Conservation (phyloP, 2,113 vertebrate species). For the Forbesichthys agassizii region DNA sequence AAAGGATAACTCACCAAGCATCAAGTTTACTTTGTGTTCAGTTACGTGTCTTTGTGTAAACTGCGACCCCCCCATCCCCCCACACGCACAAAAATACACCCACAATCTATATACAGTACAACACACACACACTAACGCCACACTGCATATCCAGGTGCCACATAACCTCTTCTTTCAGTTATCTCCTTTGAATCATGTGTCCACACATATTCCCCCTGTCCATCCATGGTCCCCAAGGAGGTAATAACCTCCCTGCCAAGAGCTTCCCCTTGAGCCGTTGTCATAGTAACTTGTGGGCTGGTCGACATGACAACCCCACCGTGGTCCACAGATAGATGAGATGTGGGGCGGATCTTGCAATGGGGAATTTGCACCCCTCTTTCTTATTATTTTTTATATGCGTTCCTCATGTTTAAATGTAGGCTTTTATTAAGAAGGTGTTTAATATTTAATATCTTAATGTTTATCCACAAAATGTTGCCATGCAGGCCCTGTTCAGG, state of each 20-base stretch:
- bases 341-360: slow-evolving; percentile 52
- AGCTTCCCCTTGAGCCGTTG: slow-evolving; percentile 76
- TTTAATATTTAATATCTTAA: too few relatives aligned
- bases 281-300: slow-evolving; percentile 75
- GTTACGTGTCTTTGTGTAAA: not conserved
- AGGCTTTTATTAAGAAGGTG: too few relatives aligned
- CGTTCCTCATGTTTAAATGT: too few relatives aligned
- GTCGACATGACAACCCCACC: slow-evolving; percentile 78
- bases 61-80: slow-evolving; percentile 18
- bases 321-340: slow-evolving; percentile 76
- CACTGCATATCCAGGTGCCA: slow-evolving; percentile 12
- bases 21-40: slow-evolving; percentile 17
- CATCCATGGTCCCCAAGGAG: slow-evolving; percentile 70
- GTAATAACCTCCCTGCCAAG: slow-evolving; percentile 73
- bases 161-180: slow-evolving; percentile 63
- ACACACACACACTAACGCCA: not conserved
- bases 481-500: too few relatives aligned
- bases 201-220: slow-evolving; percentile 60
- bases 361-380: slow-evolving; percentile 59
- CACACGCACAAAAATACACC: not conserved
- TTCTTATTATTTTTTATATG: not conserved
- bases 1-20: slow-evolving; percentile 12
- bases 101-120: not conserved
- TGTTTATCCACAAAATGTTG: too few relatives aligned
- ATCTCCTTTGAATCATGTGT: slow-evolving; percentile 59